phyloP scores from a whole-genome alignment of 1,140 invertebrate species.

The Pseudobourletiella spinata region DNA sequence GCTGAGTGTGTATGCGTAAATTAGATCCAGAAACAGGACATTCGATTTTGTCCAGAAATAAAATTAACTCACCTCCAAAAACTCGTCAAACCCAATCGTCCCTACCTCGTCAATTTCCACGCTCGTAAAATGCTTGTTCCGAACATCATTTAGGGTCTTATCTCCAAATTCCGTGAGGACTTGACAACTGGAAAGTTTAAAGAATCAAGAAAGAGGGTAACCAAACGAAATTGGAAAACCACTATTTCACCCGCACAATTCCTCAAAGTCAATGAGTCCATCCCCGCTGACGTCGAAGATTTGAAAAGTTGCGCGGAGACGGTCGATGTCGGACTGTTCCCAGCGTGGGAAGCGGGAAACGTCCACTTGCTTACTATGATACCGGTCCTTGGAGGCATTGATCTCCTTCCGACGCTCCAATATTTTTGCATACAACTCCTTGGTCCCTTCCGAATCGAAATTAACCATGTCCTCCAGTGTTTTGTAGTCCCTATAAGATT shows the following conservation, averaged over 20 bases:
- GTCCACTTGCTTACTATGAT: not conserved
- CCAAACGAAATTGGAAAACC: not conserved
- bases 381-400: not conserved
- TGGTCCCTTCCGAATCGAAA: slow-evolving; percentile 1
- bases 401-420: not conserved
- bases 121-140: not conserved
- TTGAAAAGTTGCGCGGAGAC: not conserved
- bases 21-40: not conserved
- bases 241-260: too few relatives aligned
- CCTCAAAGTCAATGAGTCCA: slow-evolving; percentile 4
- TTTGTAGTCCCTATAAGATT: too few relatives aligned
- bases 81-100: slow-evolving; percentile 1
- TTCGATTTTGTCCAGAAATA: not conserved
- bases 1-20: not conserved
- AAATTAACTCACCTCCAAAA: not conserved
- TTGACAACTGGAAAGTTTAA: not conserved
- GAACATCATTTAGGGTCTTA: not conserved
- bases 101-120: not conserved
- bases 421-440: not conserved
- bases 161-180: slow-evolving; percentile 15
- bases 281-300: slow-evolving; percentile 1
- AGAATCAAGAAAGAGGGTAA: not conserved
- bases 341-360: not conserved
- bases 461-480: not conserved
- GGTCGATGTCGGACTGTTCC: not conserved